These are phyloP conservation scores for Hybos culiciformis DNA, from an alignment of 2,888 invertebrate genomes.

Conservation along the genomic window DNA sequence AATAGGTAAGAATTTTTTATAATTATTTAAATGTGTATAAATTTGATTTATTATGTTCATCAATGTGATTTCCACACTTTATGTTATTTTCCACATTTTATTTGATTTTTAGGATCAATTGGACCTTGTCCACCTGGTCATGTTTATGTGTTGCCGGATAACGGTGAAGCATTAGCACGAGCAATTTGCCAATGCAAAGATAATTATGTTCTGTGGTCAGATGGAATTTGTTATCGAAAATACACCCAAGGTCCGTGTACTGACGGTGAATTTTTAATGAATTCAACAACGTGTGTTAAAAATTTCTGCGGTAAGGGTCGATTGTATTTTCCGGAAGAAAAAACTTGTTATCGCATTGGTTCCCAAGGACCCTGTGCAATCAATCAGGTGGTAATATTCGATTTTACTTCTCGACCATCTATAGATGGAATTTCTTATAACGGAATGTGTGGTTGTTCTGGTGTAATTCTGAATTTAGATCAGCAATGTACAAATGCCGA, in stretches of 20 bases:
- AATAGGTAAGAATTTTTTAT: constrained; percentile 42
- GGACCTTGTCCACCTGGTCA: constrained; percentile 68
- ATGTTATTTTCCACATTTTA: constrained; percentile 1
- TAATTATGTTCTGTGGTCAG: constrained; percentile 47
- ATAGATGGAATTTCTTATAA: constrained; percentile 70
- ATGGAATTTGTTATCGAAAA: constrained; percentile 61
- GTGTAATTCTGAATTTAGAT: constrained; percentile 32
- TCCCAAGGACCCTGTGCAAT: constrained; percentile 58
- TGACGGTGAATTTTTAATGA: constrained; percentile 51
- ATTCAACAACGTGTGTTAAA: constrained; percentile 50
- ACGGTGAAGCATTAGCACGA: constrained; percentile 18
- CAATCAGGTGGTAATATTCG: constrained; percentile 65
- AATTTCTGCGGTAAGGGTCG: constrained; percentile 63
- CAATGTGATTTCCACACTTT: too few species aligned
- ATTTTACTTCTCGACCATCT: constrained; percentile 63
- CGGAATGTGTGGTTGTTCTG: constrained; percentile 63
- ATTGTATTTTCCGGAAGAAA: constrained; percentile 58
- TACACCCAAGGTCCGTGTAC: constrained; percentile 69
- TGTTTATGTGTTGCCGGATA: constrained; percentile 42
- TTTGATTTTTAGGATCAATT: constrained; percentile 42
- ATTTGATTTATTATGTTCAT: not conserved
- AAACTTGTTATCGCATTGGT: constrained; percentile 66
- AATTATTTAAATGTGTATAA: not conserved
- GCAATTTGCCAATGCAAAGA: constrained; percentile 58
- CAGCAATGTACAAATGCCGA: constrained; percentile 26